Percentiles rank a stretch among this genome's conserved stretches.
These are phyloP conservation scores for Lophotriccus pileatus DNA, from an alignment of 2,797 vertebrate genomes.

Conservation along the genomic window DNA sequence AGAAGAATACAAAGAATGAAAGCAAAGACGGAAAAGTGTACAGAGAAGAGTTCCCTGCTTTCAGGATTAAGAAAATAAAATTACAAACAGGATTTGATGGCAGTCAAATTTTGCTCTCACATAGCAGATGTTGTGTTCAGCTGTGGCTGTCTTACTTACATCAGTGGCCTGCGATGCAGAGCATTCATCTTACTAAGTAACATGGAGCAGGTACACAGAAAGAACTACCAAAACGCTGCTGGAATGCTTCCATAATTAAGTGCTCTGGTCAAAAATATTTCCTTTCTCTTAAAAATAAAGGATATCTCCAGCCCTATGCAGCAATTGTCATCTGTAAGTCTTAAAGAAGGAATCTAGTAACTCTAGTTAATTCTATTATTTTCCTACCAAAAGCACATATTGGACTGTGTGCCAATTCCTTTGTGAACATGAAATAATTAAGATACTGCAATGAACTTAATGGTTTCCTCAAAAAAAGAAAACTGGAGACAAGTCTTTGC, in stretches of 20 bases:
- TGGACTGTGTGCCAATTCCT: neutral
- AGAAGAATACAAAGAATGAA: slow-evolving; percentile 42
- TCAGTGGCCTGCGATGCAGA: neutral
- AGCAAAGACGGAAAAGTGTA: slow-evolving; percentile 36
- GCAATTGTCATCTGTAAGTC: neutral
- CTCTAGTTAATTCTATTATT: slow-evolving; percentile 4
- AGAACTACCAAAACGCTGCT: neutral
- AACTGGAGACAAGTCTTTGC: neutral
- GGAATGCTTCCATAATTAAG: neutral
- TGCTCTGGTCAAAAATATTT: neutral
- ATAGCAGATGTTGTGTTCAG: neutral
- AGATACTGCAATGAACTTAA: neutral
- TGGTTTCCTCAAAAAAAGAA: neutral
- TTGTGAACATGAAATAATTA: slow-evolving; percentile 10
- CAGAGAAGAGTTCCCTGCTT: neutral
- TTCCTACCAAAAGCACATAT: neutral
- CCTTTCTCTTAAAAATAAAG: neutral
- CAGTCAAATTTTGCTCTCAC: neutral
- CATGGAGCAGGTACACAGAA: neutral
- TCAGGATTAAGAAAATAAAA: slow-evolving; percentile 11
- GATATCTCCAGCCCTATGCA: neutral
- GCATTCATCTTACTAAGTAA: neutral
- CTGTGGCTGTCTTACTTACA: neutral
- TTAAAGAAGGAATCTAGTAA: neutral
- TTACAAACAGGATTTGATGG: neutral